phyloP scores from a whole-genome alignment of 2,113 vertebrate species.

The Melanerpes aurifrons region DNA sequence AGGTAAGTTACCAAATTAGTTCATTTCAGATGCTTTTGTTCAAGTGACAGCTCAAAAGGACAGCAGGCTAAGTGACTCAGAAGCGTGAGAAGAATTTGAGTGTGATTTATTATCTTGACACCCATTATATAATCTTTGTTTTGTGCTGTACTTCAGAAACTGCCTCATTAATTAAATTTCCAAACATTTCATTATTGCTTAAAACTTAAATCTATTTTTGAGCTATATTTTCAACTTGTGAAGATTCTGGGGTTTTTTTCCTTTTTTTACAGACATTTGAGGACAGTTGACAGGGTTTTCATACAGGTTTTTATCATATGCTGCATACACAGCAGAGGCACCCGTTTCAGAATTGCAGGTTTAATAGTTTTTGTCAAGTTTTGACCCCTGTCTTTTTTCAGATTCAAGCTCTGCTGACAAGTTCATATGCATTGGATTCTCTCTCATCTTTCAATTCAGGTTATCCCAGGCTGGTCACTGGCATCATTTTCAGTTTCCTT shows the following conservation, averaged over 20 bases:
- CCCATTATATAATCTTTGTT: constrained; percentile 7
- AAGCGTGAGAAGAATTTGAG: constrained; percentile 3
- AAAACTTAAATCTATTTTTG: constrained; percentile 30
- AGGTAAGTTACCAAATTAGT: constrained; percentile 33
- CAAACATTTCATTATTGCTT: not conserved
- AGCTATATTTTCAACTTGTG: not conserved
- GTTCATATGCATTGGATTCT: not conserved
- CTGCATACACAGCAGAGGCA: not conserved
- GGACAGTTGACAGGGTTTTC: not conserved
- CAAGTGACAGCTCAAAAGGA: constrained; percentile 56
- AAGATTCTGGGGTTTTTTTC: not conserved
- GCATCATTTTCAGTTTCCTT: not conserved
- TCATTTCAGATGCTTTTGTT: constrained; percentile 49
- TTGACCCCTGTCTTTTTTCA: not conserved
- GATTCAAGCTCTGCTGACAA: not conserved
- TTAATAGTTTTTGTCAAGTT: not conserved
- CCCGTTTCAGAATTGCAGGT: not conserved
- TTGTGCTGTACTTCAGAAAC: constrained; percentile 5
- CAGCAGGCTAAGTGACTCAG: constrained; percentile 51
- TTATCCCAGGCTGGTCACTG: not conserved
- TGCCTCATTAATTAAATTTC: constrained; percentile 48
- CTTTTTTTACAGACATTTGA: not conserved
- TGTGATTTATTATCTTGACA: constrained; percentile 8
- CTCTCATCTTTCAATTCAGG: not conserved
- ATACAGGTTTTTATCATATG: not conserved